A percentile compares a stretch with the other conserved stretches of the same genome.
Evolutionary conservation across 1,140 invertebrate genomes (phyloP).

Genomic region (Leguminivora glycinivorella): DNA sequence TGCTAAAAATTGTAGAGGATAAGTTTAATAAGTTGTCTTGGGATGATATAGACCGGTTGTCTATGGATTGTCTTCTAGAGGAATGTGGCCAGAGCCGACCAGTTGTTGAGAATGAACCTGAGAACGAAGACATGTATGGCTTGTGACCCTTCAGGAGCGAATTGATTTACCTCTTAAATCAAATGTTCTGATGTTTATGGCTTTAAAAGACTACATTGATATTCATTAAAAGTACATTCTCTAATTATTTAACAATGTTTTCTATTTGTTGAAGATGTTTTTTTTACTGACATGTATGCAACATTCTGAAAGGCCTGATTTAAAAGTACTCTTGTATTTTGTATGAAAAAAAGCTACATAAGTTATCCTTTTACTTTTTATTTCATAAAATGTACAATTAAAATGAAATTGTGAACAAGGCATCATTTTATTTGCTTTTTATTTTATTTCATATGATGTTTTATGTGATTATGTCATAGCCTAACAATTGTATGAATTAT

Average conservation of each 20-base stretch:
- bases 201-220: conserved; percentile 2
- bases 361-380: background rate
- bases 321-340: background rate
- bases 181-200: conserved; percentile 14
- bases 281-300: background rate
- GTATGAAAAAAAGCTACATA: background rate
- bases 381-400: background rate
- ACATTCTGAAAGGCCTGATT: background rate
- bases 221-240: conserved; percentile 6
- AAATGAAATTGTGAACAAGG: background rate
- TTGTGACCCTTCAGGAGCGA: conserved; percentile 44
- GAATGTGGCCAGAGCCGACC: conserved; percentile 40
- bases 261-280: background rate
- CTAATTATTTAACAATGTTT: background rate
- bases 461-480: background rate
- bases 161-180: conserved; percentile 19
- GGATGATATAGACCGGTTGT: conserved; percentile 67
- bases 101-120: conserved; percentile 41
- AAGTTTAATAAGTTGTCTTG: conserved; percentile 67
- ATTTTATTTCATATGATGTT: background rate
- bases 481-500: background rate
- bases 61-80: conserved; percentile 48
- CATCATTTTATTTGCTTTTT: background rate
- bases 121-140: conserved; percentile 47
- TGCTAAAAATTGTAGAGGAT: conserved; percentile 55